These are phyloP conservation scores for Pomacea maculata DNA, from an alignment of 1,140 invertebrate genomes.

Conservation along the genomic window DNA sequence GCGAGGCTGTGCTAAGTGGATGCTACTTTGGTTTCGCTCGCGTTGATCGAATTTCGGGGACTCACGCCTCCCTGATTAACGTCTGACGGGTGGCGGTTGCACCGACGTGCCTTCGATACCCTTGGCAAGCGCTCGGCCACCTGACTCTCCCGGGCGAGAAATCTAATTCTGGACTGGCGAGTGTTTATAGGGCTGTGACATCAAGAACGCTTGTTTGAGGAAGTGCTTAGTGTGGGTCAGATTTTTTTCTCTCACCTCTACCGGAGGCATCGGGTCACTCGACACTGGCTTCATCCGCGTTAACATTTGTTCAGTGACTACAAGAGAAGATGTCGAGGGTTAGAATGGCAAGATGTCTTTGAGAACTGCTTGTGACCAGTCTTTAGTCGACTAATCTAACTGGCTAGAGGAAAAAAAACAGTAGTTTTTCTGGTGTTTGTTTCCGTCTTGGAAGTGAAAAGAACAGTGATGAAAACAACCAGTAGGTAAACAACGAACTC, in stretches of 20 bases:
- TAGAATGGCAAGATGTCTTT: neutral
- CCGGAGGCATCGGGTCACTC: neutral
- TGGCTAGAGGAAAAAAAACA: slow-evolving; percentile 5
- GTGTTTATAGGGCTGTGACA: neutral
- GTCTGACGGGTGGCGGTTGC: neutral
- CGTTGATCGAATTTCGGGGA: too few relatives aligned
- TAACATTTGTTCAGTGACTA: neutral
- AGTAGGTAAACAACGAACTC: neutral
- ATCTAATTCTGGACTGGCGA: neutral
- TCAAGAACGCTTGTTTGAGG: neutral
- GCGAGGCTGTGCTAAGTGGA: too few relatives aligned
- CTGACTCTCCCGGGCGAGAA: neutral
- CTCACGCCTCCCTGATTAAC: too few relatives aligned
- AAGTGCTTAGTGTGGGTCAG: neutral
- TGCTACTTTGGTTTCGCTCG: too few relatives aligned
- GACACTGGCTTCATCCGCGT: neutral
- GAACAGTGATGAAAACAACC: neutral
- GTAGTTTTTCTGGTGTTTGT: slow-evolving; percentile 21
- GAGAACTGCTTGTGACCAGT: neutral
- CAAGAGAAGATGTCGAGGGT: neutral
- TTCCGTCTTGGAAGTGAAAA: neutral
- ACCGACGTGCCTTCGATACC: neutral
- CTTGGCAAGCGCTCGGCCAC: too few relatives aligned
- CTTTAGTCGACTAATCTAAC: neutral
- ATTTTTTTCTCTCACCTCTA: neutral